Percentiles rank a stretch among this genome's conserved stretches.
Evolutionary conservation across 1,140 invertebrate species (phyloP).

Genomic region (Lineus longissimus): DNA sequence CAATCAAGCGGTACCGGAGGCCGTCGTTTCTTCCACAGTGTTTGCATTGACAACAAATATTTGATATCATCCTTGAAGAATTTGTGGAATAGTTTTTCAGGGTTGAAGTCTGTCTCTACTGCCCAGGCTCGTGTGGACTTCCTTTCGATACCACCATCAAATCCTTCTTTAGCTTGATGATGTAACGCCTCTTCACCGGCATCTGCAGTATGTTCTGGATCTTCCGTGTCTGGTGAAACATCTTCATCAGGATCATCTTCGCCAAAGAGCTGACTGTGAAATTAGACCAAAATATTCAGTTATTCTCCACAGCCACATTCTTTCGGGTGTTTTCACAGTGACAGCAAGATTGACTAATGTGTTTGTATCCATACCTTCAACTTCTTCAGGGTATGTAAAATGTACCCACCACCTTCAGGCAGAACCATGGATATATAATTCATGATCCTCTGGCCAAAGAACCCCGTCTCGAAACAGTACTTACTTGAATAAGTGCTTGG

Average conservation of each 20-base stretch:
- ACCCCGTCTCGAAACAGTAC: no score
- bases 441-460: no score
- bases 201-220: conserved; percentile 73
- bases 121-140: conserved; percentile 89
- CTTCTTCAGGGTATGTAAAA: no score
- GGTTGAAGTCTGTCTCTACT: conserved; percentile 75
- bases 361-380: no score
- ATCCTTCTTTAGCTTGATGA: conserved; percentile 51
- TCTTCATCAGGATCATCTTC: conserved; percentile 89
- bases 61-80: conserved; percentile 94
- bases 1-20: conserved; percentile 74
- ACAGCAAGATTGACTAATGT: no score
- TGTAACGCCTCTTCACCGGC: conserved; percentile 58
- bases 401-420: no score
- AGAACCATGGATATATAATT: no score
- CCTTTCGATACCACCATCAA: conserved; percentile 68
- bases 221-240: conserved; percentile 93
- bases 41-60: conserved; percentile 90
- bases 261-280: conserved; percentile 87
- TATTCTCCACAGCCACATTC: no score
- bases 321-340: no score
- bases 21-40: conserved; percentile 85
- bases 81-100: conserved; percentile 63
- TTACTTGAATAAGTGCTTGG: conserved; percentile 97
- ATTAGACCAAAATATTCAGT: conserved; percentile 10